Evolutionary conservation across 2,797 vertebrate genomes (phyloP), one percentile per base, ranked within the genome.

Genomic region (Propithecus perrieri): DNA sequence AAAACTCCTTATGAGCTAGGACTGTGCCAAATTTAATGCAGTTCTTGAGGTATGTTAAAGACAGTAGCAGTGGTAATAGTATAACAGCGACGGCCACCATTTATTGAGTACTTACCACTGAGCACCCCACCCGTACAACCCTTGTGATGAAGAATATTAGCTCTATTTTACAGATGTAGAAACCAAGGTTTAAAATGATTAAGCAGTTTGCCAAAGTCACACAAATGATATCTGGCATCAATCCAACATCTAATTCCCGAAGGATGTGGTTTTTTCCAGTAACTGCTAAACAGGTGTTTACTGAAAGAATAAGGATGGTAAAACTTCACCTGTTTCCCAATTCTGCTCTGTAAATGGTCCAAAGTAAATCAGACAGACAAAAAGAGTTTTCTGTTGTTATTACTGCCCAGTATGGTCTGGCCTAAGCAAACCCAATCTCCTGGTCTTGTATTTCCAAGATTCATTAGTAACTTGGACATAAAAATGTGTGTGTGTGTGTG

Each of bases 281-380:
- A 69, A 83, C 46, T 69, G 75, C 91, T 55, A 84, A 91, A 30
- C 93, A 69, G 86, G 55, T 89, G 55, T 95, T 97, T 89, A 78
- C 85, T 85, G 26, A 80, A 96, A 78, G 59, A 84, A 63, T 67
- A 13, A 83, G 11, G n/a, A 85, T 22, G 65, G 59, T 26, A 63
- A 89, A 91, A 89, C 50, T 43, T 95, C 53, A 80, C 63, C 76
- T 72, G 48, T 48, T 89, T 72, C 22, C 33, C 35, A 91, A 0
- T 81, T 95, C 94, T 85, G 35, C 79, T 63, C 35, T 94, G 4
- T 41, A 61, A 69, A 92, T 50, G 81, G 28, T 41, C 43, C 72
- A 74, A 65, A 88, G 28, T 69, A 76, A 75, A 72, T 72, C 59
- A 85, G 61, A 94, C 2, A 75, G 55, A 61, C 28, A 78, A 22